Evolutionary conservation across 2,797 vertebrate genomes (phyloP), one percentile per base, ranked within the genome.

Genomic region (Holocentrus rufus): DNA sequence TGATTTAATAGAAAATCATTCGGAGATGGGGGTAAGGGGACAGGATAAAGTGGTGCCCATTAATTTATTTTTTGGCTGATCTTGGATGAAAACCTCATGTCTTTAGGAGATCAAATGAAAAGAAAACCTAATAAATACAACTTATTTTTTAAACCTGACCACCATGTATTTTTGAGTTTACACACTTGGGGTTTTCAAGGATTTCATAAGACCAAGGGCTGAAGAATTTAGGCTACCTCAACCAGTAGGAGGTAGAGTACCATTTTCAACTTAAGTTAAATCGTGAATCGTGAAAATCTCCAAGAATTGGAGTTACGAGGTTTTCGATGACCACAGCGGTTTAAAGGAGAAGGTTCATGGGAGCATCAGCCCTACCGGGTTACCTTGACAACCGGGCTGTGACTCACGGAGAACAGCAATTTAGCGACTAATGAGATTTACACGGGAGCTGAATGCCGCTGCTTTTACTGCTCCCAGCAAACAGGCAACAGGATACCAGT

Each of bases 391-490:
- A 94, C 92, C 34, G 81, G 84, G 83, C 80, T 69, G 76, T 91
- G 92, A 93, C 85, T 93, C 92, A 90, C 80, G 25, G 83, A 73
- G 73, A 86, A 83, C 75, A 84, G 85, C 85, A 92, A 92, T 93
- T 93, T 92, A 78, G 83, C 73, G 85, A 83, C 81, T 92, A 93
- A 93, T 92, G 84, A 90, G 90, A 92, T 93, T 92, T 92, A 68
- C 76, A 81, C 79, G 60, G 61, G 76, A 84, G 82, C 82, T 77
- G 87, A 75, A 87, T 87, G 74, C 65, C 64, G 64, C 81, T 82
- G 85, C 59, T 77, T n/a, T 71, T 85, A 52, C 69, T 53, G 85
- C 84, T 71, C 73, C 85, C 78, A 69, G 72, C 58, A 81, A 82
- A 82, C 80, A 85, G 76, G 76, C 65, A 74, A 69, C 73, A 64